Conservation (phyloP, 1,140 invertebrate species). For the Trachelipus rathkii region DNA sequence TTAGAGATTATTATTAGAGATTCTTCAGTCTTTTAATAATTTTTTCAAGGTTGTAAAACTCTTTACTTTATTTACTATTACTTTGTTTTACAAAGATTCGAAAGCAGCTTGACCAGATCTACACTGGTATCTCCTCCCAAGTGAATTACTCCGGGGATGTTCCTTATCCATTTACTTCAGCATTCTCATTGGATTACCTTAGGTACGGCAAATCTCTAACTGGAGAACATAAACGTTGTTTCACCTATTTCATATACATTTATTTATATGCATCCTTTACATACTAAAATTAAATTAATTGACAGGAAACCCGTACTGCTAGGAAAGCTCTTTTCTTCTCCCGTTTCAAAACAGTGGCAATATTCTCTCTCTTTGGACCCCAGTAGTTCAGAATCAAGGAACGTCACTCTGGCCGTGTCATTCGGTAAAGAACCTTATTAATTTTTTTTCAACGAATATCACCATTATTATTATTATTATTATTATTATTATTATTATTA, state of each 20-base stretch:
- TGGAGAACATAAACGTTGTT: not conserved
- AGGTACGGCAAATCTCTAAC: not conserved
- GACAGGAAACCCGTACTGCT: not conserved
- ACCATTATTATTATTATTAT: too few relatives aligned
- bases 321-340: not conserved
- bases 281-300: not conserved
- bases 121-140: not conserved
- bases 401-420: not conserved
- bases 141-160: not conserved
- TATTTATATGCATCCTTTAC: not conserved
- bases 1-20: too few relatives aligned
- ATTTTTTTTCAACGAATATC: too few relatives aligned
- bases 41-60: too few relatives aligned
- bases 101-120: not conserved
- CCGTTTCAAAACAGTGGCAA: not conserved
- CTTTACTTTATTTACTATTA: not conserved
- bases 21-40: too few relatives aligned
- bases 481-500: too few relatives aligned
- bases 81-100: not conserved
- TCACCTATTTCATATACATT: not conserved
- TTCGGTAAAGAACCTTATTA: not conserved
- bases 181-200: not conserved
- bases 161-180: not conserved
- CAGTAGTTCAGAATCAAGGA: not conserved
- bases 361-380: not conserved